A percentile compares a stretch with the other conserved stretches of the same genome.
Evolutionary conservation across 1,140 invertebrate genomes (phyloP).

Genomic region (Drosophila kanapiae): DNA sequence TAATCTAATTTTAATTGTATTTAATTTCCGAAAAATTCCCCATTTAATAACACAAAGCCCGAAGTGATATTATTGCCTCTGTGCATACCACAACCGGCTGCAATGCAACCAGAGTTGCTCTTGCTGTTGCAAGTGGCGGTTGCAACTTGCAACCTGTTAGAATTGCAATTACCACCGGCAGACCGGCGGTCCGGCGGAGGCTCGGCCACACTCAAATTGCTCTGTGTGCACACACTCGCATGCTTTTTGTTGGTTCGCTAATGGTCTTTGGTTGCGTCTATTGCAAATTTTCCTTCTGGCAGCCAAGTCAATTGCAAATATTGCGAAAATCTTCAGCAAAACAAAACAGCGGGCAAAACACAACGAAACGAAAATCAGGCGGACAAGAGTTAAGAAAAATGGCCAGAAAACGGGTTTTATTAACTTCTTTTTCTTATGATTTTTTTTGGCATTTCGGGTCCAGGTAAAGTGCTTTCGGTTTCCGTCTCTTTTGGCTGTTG

Average conservation of each 20-base stretch:
- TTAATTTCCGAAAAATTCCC: no score
- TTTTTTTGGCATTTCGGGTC: conserved; percentile 21
- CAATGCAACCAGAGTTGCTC: conserved; percentile 6
- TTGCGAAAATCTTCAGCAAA: conserved; percentile 78
- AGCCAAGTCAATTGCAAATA: conserved; percentile 68
- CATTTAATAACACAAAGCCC: neutral
- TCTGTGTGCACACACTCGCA: conserved; percentile 45
- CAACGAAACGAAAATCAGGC: conserved; percentile 32
- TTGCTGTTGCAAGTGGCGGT: conserved; percentile 24
- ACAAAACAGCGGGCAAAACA: conserved; percentile 58
- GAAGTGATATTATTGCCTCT: neutral
- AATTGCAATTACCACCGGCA: conserved; percentile 42
- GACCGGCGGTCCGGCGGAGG: conserved; percentile 29
- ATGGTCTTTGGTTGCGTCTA: conserved; percentile 64
- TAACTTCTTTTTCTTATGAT: conserved; percentile 24
- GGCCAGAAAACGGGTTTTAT: conserved; percentile 60
- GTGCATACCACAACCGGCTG: conserved; percentile 9
- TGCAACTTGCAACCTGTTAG: conserved; percentile 59
- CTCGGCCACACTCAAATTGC: conserved; percentile 52
- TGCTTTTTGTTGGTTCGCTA: conserved; percentile 56
- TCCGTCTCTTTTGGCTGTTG: conserved; percentile 34
- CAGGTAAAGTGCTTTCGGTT: conserved; percentile 47
- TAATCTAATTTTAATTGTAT: neutral
- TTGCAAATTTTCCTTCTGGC: conserved; percentile 64
- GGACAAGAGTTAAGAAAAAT: conserved; percentile 46